Base-by-base conservation (phyloP, 2,888 invertebrate genomes). In the Rhagium mordax region DNA sequence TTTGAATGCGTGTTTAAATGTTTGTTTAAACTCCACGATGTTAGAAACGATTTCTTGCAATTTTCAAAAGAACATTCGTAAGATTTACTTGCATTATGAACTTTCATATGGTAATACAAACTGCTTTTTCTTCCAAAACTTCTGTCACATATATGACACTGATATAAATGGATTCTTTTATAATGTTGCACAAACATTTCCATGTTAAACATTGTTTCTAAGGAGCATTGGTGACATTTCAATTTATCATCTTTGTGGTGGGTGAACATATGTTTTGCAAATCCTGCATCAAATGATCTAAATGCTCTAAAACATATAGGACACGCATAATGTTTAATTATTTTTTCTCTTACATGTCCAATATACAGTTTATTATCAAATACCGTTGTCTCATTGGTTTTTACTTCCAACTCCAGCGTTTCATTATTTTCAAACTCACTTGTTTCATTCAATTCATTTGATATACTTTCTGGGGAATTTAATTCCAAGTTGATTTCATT, bases 81-180 rank as follows among this genome's bases (percentile, higher is more conserved):
- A 13, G 74, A 66, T 18, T 73, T 78, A 27, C 60, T 66, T n/a
- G 61, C 74, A 13, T 64, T 65, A 70, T 82, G 82, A 0, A 29
- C 60, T 33, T 79, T 78, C 64, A 77, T 74, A 24, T 78, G 78
- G 18, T 74, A 64, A 13, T 68, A 61, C 8, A 70, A 51, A 10
- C 67, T 75, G 16, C 76, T 73, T 21, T 70, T 71, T 15, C 70
- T 74, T 15, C 70, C 60, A 41, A 80, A 81, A 21, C 76, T 77
- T 59, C 75, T 79, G 3, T 72, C 49, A 53, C 83, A 83, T 47
- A 78, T 72, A 8, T 76, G 75, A 59, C 82, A 82, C 20, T 75
- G 77, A 21, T 72, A 77, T 53, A 74, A 53, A 41, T 80, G 79
- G 1, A 60, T 24, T 18, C 51, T 62, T 57, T 69, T 67, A 47